A percentile compares a stretch with the other conserved stretches of the same genome.
Conservation (phyloP, 2,797 vertebrate genomes). For the Hybognathus amarus region DNA sequence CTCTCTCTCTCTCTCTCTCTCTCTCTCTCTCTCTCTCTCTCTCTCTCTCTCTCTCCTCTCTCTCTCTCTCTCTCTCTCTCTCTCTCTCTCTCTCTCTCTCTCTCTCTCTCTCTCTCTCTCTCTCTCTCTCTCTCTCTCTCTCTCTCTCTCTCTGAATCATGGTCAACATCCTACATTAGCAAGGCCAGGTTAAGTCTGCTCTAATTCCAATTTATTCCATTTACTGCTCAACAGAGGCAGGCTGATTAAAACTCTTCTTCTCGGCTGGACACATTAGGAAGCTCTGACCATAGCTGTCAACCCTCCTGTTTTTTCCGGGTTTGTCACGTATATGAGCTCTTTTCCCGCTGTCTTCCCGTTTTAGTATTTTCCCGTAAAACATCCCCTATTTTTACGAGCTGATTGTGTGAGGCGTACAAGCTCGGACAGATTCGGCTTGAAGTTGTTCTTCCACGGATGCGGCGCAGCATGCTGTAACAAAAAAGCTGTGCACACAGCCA, state of each 20-base stretch:
- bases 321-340: too few relatives aligned
- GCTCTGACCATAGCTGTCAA: conserved; percentile 40
- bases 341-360: too few relatives aligned
- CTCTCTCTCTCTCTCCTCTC: conserved; percentile 34
- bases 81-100: not conserved
- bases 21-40: not conserved
- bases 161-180: conserved; percentile 29
- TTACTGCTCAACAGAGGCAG: conserved; percentile 71
- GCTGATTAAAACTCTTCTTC: conserved; percentile 69
- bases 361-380: too few relatives aligned
- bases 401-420: too few relatives aligned
- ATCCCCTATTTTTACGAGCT: too few relatives aligned
- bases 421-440: too few relatives aligned
- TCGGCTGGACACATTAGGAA: conserved; percentile 65
- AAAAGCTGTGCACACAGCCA: too few relatives aligned
- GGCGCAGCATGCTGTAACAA: too few relatives aligned
- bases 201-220: conserved; percentile 72
- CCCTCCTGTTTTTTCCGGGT: too few relatives aligned
- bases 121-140: not conserved
- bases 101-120: conserved; percentile 60
- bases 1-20: not conserved
- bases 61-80: conserved; percentile 23
- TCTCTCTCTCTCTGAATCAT: conserved; percentile 16
- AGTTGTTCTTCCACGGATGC: too few relatives aligned
- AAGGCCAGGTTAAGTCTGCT: conserved; percentile 61